Conservation (phyloP, 2,113 vertebrate species). For the Prolemur simus region DNA sequence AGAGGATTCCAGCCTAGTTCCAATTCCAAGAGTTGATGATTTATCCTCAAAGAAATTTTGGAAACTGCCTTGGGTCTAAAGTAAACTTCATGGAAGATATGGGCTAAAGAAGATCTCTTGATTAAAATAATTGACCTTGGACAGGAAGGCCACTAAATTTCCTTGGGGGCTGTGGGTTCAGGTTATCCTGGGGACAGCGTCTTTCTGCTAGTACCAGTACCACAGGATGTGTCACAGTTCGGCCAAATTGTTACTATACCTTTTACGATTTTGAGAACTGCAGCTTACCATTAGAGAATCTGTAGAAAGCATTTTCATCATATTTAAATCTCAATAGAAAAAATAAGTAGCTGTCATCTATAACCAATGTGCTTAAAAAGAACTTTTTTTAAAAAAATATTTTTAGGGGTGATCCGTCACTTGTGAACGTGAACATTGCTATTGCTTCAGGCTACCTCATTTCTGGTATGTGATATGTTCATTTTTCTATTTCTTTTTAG, state of each 20-base stretch:
- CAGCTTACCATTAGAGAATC: background rate
- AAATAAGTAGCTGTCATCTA: background rate
- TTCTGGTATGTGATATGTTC: slow-evolving; percentile 88
- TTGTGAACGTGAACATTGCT: slow-evolving; percentile 94
- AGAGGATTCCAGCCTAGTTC: background rate
- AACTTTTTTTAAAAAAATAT: slow-evolving; percentile 67
- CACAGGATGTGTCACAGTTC: background rate
- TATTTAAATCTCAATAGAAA: background rate
- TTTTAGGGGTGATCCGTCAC: slow-evolving; percentile 93
- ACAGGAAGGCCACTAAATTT: background rate
- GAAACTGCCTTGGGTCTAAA: background rate
- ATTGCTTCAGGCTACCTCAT: slow-evolving; percentile 99
- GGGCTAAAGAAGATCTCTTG: background rate
- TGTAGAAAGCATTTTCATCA: background rate
- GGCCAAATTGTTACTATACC: background rate
- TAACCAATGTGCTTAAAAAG: slow-evolving; percentile 23
- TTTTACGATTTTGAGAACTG: background rate
- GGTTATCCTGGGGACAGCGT: background rate
- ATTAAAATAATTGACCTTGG: background rate
- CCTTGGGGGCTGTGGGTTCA: background rate
- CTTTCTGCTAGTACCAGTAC: background rate
- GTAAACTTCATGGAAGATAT: background rate
- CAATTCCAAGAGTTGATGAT: background rate
- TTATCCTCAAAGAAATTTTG: background rate
- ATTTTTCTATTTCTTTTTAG: background rate